A percentile compares a stretch with the other conserved stretches of the same genome.
Evolutionary conservation across 2,888 invertebrate species (phyloP).

Genomic region (Chelonus formosanus): DNA sequence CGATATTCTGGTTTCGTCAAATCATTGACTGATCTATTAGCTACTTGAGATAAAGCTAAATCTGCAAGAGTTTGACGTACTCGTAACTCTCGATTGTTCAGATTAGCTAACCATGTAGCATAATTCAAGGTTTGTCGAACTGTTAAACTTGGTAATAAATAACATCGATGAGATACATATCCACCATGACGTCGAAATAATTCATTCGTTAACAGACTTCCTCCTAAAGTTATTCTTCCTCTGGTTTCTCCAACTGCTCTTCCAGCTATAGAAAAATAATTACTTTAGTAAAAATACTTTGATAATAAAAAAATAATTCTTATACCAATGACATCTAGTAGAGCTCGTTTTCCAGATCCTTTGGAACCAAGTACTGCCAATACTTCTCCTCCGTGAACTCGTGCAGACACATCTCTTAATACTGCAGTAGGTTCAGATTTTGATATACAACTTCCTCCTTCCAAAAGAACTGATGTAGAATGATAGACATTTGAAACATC

Average conservation of each 20-base stretch:
- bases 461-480: conserved; percentile 64
- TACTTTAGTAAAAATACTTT: too few species aligned
- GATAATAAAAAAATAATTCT: conserved; percentile 10
- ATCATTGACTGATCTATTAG: conserved; percentile 82
- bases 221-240: conserved; percentile 90
- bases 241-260: conserved; percentile 79
- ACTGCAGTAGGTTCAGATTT: conserved; percentile 70
- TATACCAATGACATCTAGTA: conserved; percentile 84
- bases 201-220: conserved; percentile 81
- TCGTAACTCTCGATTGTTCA: conserved; percentile 70
- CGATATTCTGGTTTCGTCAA: conserved; percentile 90
- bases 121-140: conserved; percentile 86
- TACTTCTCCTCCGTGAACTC: conserved; percentile 91
- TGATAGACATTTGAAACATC: conserved; percentile 90
- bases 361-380: conserved; percentile 93
- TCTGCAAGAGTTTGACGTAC: conserved; percentile 94
- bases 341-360: conserved; percentile 94
- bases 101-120: conserved; percentile 70
- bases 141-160: conserved; percentile 85
- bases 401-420: conserved; percentile 90
- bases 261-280: conserved; percentile 66
- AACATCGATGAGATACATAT: conserved; percentile 87
- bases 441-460: conserved; percentile 54
- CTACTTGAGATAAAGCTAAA: conserved; percentile 90
- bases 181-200: conserved; percentile 88